phyloP scores from a whole-genome alignment of 2,888 invertebrate species.

The Chrysomela aeneicollis region DNA sequence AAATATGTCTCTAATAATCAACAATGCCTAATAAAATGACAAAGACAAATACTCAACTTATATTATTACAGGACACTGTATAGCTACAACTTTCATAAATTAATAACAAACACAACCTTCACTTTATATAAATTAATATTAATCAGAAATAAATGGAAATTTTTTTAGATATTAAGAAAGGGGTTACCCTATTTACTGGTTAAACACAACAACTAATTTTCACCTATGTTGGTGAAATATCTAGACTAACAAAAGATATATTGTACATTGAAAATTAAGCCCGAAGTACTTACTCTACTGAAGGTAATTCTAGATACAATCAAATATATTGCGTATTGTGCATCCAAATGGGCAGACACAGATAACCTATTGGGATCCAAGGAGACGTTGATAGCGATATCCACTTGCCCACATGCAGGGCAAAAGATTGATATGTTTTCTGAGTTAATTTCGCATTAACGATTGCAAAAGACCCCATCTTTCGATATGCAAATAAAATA shows the following conservation, averaged over 20 bases:
- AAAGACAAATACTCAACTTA: background rate
- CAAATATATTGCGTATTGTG: background rate
- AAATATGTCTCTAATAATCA: background rate
- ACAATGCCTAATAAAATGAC: slow-evolving; percentile 4
- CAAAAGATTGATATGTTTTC: too few species aligned
- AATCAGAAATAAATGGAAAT: slow-evolving; percentile 17
- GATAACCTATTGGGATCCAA: too few species aligned
- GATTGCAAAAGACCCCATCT: too few species aligned
- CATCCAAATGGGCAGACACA: too few species aligned
- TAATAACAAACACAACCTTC: slow-evolving; percentile 31
- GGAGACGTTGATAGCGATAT: too few species aligned
- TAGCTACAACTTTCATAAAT: slow-evolving; percentile 27
- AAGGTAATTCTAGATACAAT: slow-evolving; percentile 19
- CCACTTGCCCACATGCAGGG: too few species aligned
- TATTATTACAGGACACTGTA: slow-evolving; percentile 9
- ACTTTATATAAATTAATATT: slow-evolving; percentile 22
- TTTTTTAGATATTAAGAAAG: slow-evolving; percentile 7
- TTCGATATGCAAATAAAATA: too few species aligned
- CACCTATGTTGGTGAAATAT: slow-evolving; percentile 14
- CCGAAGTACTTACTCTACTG: background rate
- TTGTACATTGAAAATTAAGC: background rate
- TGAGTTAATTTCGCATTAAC: too few species aligned
- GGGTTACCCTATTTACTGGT: background rate
- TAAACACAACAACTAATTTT: slow-evolving; percentile 10
- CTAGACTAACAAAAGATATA: background rate